Evolutionary conservation across 2,113 vertebrate genomes (phyloP), one percentile per base, ranked within the genome.

Genomic region (Poecile atricapillus): DNA sequence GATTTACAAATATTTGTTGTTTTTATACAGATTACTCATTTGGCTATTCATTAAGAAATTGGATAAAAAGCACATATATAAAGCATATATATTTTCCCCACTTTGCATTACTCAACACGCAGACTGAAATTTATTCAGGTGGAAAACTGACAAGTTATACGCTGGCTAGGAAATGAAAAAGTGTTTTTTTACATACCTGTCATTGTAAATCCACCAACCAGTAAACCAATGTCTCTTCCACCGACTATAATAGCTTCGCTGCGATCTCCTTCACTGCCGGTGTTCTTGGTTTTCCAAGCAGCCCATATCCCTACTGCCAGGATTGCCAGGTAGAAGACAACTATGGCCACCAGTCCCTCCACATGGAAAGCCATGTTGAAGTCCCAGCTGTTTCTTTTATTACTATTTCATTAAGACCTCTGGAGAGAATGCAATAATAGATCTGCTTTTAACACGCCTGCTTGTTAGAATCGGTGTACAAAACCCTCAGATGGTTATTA

Each of bases 201-300:
- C 99, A 99, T 99, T 15, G 99, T 99, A 94, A 99, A 99, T 94
- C 97, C 99, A 27, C 99, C 99, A 63, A 99, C 99, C 43, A 99
- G 98, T 94, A 99, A 96, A 30, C 99, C 99, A 56, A 99, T 99
- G 93, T 99, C 99, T 70, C 99, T 98, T 63, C 99, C 99, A 19
- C 99, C 99, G 8, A 99, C 99, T 97, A 99, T 99, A 86, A 99
- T 99, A 65, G 98, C 98, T 97, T 99, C 99, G 1, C 99, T 99
- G 79, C 98, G 98, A 56, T 98, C 98, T 47, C 98, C 98, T 58
- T 89, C 90, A 0, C 94, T 98, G 58, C 98, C 97, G 0, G 98
- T 98, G 95, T 98, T 99, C 95, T 99, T 99, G 95, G 99, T 99
- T 97, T 99, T 99, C 99, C 99, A 99, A 28, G 99, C 99, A 59